Conservation (phyloP, 2,888 invertebrate genomes). For the Hoplodrina ambigua region DNA sequence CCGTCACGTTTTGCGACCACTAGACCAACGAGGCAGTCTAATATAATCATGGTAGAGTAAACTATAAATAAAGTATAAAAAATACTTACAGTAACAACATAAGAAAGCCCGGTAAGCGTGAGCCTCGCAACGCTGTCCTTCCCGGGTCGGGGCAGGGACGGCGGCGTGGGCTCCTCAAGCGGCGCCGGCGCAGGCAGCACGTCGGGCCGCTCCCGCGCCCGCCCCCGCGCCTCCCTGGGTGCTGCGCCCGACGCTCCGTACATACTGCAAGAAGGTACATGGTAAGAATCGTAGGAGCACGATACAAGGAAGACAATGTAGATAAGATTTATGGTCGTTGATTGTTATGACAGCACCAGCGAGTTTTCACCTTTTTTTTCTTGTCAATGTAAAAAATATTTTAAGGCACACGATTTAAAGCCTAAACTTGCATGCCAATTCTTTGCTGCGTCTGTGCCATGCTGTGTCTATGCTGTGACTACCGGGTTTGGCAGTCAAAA, state of each 20-base stretch:
- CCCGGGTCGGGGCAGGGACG: slow-evolving; percentile 85
- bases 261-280: slow-evolving; percentile 74
- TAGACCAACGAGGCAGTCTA: no score
- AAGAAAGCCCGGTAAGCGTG: slow-evolving; percentile 94
- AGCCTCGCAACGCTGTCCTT: slow-evolving; percentile 96
- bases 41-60: no score
- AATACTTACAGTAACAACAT: slow-evolving; percentile 93
- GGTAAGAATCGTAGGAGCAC: not conserved
- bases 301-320: no score
- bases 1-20: no score
- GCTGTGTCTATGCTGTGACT: no score
- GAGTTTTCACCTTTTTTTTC: no score
- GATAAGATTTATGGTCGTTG: no score
- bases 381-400: no score
- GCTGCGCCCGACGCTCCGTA: slow-evolving; percentile 90
- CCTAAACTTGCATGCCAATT: no score
- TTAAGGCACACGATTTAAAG: no score
- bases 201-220: slow-evolving; percentile 86
- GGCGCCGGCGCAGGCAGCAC: slow-evolving; percentile 85
- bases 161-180: slow-evolving; percentile 79
- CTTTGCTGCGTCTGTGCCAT: no score
- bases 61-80: not conserved
- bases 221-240: slow-evolving; percentile 88
- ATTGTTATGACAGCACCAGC: no score
- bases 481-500: not conserved